Base-by-base conservation (phyloP, 2,888 invertebrate species). In the Tetropium fuscum region DNA sequence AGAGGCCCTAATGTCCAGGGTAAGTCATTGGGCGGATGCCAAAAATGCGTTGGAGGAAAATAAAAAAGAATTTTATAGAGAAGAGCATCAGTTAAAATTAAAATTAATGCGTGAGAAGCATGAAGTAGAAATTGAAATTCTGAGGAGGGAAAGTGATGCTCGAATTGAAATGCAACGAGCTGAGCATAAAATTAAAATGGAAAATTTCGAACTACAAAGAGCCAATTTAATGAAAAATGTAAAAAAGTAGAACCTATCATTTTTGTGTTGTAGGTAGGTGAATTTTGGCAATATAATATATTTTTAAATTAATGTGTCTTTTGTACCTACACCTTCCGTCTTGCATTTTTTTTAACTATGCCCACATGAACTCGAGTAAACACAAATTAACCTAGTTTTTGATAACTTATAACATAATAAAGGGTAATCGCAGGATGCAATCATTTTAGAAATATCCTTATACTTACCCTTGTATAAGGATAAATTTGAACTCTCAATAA, bases 61-160 rank as follows among this genome's bases (percentile, higher is more conserved):
- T 32, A 32, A 32, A 32, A n/a, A n/a, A n/a, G 32, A 32, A 32
- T 32, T 32, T 32, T 32, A 32, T 32, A 32, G 10, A 32, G 32
- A 32, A 32, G 32, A 32, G 32, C 32, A 32, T 32, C 2, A 32
- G 32, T 32, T 32, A 3, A 32, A 32, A 32, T 32, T 32, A 13
- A 10, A 32, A 32, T 8, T 32, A 32, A 32, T 32, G 32, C 32
- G 10, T 7, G 32, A 32, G 32, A 10, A 32, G 32, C 32, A 32
- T 10, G 32, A 32, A 10, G 32, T 32, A 32, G 32, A 32, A 32
- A 3, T 32, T 7, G 32, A 32, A 32, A 32, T 32, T 32, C 32
- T 32, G 10, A 32, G 32, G 10, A 32, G 13, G n/a, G 32, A 32
- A 32, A 32, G 10, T 32, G 32, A 32, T 32, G 32, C 32, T 10